These are phyloP conservation scores for Philaethria dido DNA, from an alignment of 2,888 invertebrate species.

Conservation along the genomic window DNA sequence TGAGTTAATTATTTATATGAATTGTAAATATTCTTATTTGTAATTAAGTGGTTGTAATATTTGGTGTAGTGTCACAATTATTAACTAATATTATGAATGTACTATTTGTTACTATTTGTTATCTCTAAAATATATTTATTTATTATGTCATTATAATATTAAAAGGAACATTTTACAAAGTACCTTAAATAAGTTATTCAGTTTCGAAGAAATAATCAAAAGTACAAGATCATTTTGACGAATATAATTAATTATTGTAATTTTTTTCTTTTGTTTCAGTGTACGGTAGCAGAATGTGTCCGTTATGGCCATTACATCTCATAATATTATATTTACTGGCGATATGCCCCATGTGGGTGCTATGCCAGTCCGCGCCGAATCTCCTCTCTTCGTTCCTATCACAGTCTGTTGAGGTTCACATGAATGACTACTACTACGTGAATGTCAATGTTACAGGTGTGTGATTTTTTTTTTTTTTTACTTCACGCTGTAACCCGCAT, in stretches of 20 bases:
- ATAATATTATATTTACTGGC: conserved; percentile 81
- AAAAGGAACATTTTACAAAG: no score
- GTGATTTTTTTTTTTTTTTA: conserved; percentile 22
- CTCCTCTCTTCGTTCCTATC: conserved; percentile 69
- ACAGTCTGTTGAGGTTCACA: conserved; percentile 64
- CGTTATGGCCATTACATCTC: conserved; percentile 85
- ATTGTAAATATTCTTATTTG: no score
- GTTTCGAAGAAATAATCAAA: background rate
- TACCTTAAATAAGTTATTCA: background rate
- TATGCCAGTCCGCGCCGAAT: conserved; percentile 72
- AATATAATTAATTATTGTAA: background rate
- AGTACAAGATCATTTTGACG: background rate
- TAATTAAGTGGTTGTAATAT: background rate
- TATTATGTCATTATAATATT: no score
- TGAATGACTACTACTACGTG: conserved; percentile 70
- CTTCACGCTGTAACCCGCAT: no score
- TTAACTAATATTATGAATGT: conserved; percentile 9
- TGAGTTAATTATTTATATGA: background rate
- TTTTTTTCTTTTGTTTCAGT: conserved; percentile 46
- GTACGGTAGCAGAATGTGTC: conserved; percentile 78
- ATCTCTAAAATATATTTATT: no score
- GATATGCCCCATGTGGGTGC: conserved; percentile 79
- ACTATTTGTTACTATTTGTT: no score
- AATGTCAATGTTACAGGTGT: conserved; percentile 67
- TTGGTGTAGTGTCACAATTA: background rate